Evolutionary conservation across 2,113 vertebrate species (phyloP).

Genomic region (Melospiza melodia): DNA sequence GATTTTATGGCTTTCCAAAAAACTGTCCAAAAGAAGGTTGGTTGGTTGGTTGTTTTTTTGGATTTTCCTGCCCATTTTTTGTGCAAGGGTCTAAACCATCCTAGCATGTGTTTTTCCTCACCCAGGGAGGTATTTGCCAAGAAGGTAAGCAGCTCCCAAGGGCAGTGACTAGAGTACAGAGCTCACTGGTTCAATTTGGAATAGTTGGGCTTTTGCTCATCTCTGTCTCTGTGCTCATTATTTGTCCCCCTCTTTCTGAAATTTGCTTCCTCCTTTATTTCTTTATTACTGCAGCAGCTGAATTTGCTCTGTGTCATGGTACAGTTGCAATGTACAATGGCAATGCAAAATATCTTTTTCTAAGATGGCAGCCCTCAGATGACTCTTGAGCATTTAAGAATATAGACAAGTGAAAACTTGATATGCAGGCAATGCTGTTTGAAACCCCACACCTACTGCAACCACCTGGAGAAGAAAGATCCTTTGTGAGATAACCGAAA

Average conservation of each 20-base stretch:
- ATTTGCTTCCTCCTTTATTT: neutral
- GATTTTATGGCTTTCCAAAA: constrained; percentile 71
- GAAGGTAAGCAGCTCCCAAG: neutral
- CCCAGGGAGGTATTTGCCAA: constrained; percentile 1
- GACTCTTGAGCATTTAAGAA: neutral
- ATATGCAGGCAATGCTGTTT: neutral
- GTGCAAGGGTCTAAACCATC: neutral
- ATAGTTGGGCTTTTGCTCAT: neutral
- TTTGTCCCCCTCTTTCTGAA: neutral
- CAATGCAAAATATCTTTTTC: neutral
- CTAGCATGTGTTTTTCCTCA: constrained; percentile 30
- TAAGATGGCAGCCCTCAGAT: neutral
- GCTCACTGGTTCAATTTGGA: neutral
- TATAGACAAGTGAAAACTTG: neutral
- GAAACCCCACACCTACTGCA: neutral
- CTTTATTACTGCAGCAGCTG: neutral
- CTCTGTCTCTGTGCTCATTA: neutral
- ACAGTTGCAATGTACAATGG: neutral
- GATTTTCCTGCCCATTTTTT: neutral
- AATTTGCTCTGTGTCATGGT: neutral
- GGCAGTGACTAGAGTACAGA: neutral
- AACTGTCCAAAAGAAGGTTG: constrained; percentile 53
- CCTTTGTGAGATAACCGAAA: neutral
- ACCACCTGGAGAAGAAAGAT: neutral
- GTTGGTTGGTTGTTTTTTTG: neutral